Base-by-base conservation (phyloP, 2,797 vertebrate species). In the Emydoidea blandingii region DNA sequence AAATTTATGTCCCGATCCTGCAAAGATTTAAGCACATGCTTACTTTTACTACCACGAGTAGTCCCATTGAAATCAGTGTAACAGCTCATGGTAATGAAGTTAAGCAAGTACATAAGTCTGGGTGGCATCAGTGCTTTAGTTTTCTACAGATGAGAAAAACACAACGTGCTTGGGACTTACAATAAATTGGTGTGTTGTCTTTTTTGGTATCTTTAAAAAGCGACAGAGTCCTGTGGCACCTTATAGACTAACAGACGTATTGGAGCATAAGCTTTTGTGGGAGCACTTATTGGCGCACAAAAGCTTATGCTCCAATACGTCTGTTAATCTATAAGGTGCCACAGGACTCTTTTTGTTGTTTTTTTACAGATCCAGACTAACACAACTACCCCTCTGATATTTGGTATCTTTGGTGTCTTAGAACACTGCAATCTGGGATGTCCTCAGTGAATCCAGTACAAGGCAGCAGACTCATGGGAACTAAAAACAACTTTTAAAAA, bases 371-470 rank as follows among this genome's bases (percentile, higher is more conserved):
- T 50, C 50, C 50, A 50, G 50, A 50, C 50, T 50, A 15, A 15
- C 50, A 50, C 4, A 5, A 14, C 14, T 50, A 50, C 50, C 50
- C 50, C 50, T 5, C 50, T 50, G 50, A 50, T 50, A 50, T 82
- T 9, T 92, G 57, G 16, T 53, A 16, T 78, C 72, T 86, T 41
- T 74, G 84, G 81, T 90, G 49, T 54, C 15, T 79, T 84, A 29
- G 34, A 10, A 3, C 9, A 6, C 44, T 79, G 2, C 10, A 16
- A 93, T 44, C 53, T 57, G 6, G 4, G 1, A 0, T 56, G 52
- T 83, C 59, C 76, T 0, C 52, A 27, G 53, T 2, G 52, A 79
- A 76, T 1, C 1, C 81, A 27, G 25, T 1, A 0, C 0, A 11
- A 21, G 14, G 1, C 44, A 59, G 68, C 16, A 47, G 5, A 74